Evolutionary conservation across 1,140 invertebrate species (phyloP), one percentile per base, ranked within the genome.

Genomic region (Zaprionus ornatus): DNA sequence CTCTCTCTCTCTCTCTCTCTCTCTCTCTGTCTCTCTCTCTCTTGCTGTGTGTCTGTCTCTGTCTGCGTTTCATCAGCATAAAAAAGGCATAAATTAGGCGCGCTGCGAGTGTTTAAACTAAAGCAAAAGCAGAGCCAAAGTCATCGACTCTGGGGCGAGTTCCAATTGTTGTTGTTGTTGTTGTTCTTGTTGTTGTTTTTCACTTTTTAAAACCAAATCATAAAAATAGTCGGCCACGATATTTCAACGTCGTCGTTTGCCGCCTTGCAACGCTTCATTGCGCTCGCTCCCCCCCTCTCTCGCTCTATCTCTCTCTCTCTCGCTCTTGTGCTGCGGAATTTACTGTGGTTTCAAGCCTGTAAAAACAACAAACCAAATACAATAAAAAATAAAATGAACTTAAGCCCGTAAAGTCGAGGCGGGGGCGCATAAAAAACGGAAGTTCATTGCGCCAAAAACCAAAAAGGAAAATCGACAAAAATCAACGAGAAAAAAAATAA

Each of bases 181-280:
- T 23, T 45, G 60, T 23, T 15, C n/a, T n/a, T 63, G 17, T 19
- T 69, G 56, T 52, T 68, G 32, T 13, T 69, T 13, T 21, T 62
- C 21, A 52, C 19, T 71, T 73, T 67, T 66, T 56, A 48, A 54
- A 64, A 61, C 21, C 55, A 83, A 80, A 86, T 87, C 83, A 87
- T 86, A 87, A 86, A 85, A 82, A 82, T 82, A 87, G 83, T 87
- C 65, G 56, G 76, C 62, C 65, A 65, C 82, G 75, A 86, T 85
- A 80, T 85, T 85, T 80, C 60, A 85, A 85, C 82, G 81, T 74
- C 75, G 74, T 63, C 62, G 56, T 45, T 29, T 56, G 80, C 80
- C 81, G 82, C 82, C 83, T 82, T 86, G 83, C 77, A 87, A 87
- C 83, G 83, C 83, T 86, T 86, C 83, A 86, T 86, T 86, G 83